phyloP scores from a whole-genome alignment of 2,888 invertebrate species.

The Tricholauxania praeusta region DNA sequence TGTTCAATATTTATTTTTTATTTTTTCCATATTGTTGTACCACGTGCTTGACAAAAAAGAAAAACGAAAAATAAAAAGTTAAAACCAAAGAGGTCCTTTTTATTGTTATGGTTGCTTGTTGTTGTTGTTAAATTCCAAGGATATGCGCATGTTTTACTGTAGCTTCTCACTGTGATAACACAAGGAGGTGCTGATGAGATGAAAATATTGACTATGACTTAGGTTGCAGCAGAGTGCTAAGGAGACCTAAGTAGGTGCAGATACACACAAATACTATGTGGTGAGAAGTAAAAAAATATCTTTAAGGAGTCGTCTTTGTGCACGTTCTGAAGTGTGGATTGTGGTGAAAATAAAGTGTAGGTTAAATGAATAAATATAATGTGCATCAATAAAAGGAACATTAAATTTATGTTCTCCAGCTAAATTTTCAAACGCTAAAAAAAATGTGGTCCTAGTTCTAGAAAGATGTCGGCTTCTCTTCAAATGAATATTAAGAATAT shows the following conservation, averaged over 20 bases:
- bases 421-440: too few species aligned
- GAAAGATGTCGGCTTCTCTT: too few species aligned
- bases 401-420: too few species aligned
- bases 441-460: too few species aligned
- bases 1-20: background rate
- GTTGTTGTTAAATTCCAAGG: background rate
- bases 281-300: background rate
- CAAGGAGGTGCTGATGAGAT: slow-evolving; percentile 9
- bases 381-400: too few species aligned
- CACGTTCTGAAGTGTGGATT: too few species aligned
- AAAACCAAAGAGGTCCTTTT: background rate
- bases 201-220: slow-evolving; percentile 1
- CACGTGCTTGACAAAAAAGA: slow-evolving; percentile 25
- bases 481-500: too few species aligned
- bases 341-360: too few species aligned
- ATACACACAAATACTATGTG: background rate
- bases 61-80: too few species aligned
- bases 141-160: slow-evolving; percentile 33
- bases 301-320: too few species aligned
- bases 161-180: slow-evolving; percentile 10
- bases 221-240: background rate
- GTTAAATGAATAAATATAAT: too few species aligned
- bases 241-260: background rate
- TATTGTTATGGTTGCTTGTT: slow-evolving; percentile 8
- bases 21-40: slow-evolving; percentile 6